Evolutionary conservation across 1,140 invertebrate species (phyloP).

Genomic region (Antheraea mylitta): DNA sequence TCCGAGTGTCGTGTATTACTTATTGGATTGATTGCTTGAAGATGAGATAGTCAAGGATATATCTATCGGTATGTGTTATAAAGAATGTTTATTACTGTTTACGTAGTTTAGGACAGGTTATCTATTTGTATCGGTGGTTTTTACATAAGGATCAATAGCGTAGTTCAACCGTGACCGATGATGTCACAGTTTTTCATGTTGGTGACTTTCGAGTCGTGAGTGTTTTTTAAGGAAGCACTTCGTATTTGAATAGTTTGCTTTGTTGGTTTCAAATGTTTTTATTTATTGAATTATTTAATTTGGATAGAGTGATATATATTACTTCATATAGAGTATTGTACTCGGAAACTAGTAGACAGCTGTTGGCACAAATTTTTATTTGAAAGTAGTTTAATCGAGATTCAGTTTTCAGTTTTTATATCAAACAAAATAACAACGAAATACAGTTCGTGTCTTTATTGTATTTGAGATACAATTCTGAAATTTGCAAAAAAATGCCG

Average conservation of each 20-base stretch:
- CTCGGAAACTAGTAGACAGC: too few species aligned
- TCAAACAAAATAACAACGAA: too few species aligned
- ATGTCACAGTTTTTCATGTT: slow-evolving; percentile 32
- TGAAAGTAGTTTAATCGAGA: too few species aligned
- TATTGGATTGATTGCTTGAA: slow-evolving; percentile 50
- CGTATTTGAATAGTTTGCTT: neutral
- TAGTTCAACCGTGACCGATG: slow-evolving; percentile 31
- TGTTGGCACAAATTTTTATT: too few species aligned
- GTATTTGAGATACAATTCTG: too few species aligned
- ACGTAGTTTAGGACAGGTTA: slow-evolving; percentile 18
- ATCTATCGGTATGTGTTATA: slow-evolving; percentile 44
- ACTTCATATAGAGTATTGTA: neutral
- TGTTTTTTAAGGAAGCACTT: neutral
- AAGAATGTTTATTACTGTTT: neutral
- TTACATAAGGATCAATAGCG: slow-evolving; percentile 49
- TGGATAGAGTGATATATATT: too few species aligned
- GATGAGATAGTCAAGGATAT: slow-evolving; percentile 60
- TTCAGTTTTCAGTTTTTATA: too few species aligned
- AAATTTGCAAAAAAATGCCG: too few species aligned
- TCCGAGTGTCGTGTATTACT: slow-evolving; percentile 48
- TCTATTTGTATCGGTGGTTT: slow-evolving; percentile 25
- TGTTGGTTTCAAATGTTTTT: neutral
- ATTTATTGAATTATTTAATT: neutral
- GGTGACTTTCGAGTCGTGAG: neutral
- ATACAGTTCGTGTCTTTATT: too few species aligned